Evolutionary conservation across 2,113 vertebrate genomes (phyloP).

Genomic region (Cynoglossus semilaevis): DNA sequence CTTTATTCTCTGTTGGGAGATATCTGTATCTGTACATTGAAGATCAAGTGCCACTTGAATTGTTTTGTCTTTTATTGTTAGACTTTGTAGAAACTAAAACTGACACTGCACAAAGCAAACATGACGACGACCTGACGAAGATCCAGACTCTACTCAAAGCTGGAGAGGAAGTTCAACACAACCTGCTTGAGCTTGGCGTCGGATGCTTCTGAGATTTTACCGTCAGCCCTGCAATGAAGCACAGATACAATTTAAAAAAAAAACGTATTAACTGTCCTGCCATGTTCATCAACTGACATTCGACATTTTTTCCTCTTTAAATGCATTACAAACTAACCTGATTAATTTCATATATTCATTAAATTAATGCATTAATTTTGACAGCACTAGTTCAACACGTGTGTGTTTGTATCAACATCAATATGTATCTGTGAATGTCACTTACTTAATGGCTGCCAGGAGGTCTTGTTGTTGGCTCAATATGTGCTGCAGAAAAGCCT

Average conservation of each 20-base stretch:
- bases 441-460: conserved; percentile 84
- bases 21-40: conserved; percentile 71
- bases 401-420: too few species aligned
- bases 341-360: too few species aligned
- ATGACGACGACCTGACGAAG: conserved; percentile 39
- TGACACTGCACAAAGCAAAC: conserved; percentile 45
- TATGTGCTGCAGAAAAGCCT: conserved; percentile 87
- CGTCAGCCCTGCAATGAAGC: conserved; percentile 80
- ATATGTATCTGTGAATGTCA: too few species aligned
- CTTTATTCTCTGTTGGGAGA: conserved; percentile 66
- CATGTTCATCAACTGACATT: too few species aligned
- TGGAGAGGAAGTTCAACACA: conserved; percentile 85
- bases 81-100: conserved; percentile 56
- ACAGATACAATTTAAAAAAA: not conserved
- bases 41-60: conserved; percentile 59
- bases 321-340: too few species aligned
- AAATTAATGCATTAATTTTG: too few species aligned
- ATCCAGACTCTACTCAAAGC: conserved; percentile 54
- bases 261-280: not conserved
- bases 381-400: too few species aligned
- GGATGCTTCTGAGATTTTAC: conserved; percentile 88
- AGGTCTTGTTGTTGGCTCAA: conserved; percentile 89
- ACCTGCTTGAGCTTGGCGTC: conserved; percentile 90
- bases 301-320: too few species aligned
- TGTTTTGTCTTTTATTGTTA: conserved; percentile 23